Evolutionary conservation across 2,797 vertebrate genomes (phyloP).

Genomic region (Peromyscus nudipes): DNA sequence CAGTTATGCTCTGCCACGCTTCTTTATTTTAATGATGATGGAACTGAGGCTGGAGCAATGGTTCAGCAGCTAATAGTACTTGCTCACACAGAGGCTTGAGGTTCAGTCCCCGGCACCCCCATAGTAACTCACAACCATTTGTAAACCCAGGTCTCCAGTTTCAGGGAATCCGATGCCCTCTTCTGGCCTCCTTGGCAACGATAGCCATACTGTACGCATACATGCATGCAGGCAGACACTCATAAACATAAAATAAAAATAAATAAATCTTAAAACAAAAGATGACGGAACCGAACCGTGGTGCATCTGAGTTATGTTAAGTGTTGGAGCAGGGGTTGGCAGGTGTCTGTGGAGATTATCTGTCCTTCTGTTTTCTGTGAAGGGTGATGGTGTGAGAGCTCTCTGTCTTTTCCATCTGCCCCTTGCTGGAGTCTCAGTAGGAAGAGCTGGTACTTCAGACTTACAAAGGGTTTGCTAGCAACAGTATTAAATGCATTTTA

Average conservation of each 20-base stretch:
- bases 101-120: background rate
- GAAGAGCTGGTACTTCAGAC: background rate
- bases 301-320: background rate
- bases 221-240: background rate
- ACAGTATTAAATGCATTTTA: background rate
- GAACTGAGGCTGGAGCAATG: background rate
- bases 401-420: rapidly evolving
- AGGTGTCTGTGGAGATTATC: background rate
- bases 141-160: background rate
- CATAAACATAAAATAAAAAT: background rate
- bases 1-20: background rate
- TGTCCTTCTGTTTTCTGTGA: background rate
- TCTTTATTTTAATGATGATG: background rate
- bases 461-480: background rate
- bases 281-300: background rate
- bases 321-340: rapidly evolving
- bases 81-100: background rate
- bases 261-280: background rate
- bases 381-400: background rate
- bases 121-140: background rate
- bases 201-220: background rate
- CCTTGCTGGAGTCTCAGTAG: background rate
- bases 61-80: background rate
- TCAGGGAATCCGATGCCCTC: background rate
- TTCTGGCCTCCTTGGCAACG: background rate